Conservation (phyloP, 2,888 invertebrate species). For the Campoplex capitator region DNA sequence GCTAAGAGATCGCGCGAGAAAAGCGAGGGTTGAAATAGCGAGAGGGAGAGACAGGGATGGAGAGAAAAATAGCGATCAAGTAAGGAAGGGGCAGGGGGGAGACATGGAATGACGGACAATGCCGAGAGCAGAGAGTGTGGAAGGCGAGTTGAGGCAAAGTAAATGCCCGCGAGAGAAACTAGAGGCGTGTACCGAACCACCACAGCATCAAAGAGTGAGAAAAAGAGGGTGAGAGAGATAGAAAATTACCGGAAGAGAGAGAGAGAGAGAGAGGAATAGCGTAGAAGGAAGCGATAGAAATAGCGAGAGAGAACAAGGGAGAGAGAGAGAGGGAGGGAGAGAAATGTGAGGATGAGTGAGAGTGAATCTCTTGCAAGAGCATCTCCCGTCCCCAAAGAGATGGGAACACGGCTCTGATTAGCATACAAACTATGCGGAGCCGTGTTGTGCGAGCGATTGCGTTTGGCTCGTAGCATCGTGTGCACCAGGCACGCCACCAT, state of each 20-base stretch:
- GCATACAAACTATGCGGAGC: constrained; percentile 79
- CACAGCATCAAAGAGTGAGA: constrained; percentile 40
- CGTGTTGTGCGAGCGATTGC: constrained; percentile 74
- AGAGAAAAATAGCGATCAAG: constrained; percentile 45
- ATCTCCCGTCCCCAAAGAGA: constrained; percentile 61
- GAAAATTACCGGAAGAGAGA: constrained; percentile 16
- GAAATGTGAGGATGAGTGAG: constrained; percentile 40
- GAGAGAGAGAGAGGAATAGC: constrained; percentile 16
- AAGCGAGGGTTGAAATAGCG: constrained; percentile 29
- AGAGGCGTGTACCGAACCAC: constrained; percentile 54
- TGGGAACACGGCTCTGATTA: constrained; percentile 78
- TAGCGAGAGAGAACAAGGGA: constrained; percentile 19
- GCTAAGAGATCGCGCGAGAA: constrained; percentile 47
- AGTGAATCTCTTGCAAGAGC: constrained; percentile 59
- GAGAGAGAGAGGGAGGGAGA: constrained; percentile 21
- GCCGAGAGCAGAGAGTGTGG: constrained; percentile 53
- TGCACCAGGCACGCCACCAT: constrained; percentile 39
- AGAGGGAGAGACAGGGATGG: constrained; percentile 47
- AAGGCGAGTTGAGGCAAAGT: constrained; percentile 62
- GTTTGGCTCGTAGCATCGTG: constrained; percentile 55
- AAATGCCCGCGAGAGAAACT: constrained; percentile 50
- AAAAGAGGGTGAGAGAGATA: constrained; percentile 23
- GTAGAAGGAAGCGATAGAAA: not conserved
- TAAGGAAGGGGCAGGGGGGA: not conserved
- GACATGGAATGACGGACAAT: constrained; percentile 49